phyloP scores from a whole-genome alignment of 1,140 invertebrate genomes.

The Drosophila takahashii region DNA sequence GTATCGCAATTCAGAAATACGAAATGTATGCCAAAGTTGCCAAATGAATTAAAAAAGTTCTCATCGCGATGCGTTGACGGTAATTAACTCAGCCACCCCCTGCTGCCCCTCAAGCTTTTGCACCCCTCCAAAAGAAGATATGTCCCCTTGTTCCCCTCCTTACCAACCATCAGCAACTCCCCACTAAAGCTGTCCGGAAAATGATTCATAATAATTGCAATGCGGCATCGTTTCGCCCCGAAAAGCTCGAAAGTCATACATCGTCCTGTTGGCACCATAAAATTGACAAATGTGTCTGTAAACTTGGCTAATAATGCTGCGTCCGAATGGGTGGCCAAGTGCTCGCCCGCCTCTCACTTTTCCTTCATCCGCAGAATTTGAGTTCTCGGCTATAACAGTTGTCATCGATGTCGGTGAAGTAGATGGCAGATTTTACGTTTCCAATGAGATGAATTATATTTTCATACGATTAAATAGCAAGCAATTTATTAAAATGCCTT shows the following conservation, averaged over 20 bases:
- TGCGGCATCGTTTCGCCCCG: constrained; percentile 62
- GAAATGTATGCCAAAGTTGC: constrained; percentile 62
- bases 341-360: not conserved
- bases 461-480: no score
- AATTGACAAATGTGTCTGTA: constrained; percentile 84
- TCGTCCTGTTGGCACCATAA: constrained; percentile 76
- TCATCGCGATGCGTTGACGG: constrained; percentile 39
- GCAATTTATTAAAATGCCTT: no score
- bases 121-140: not conserved
- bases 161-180: not conserved
- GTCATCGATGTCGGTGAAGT: not conserved
- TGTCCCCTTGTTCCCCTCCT: not conserved
- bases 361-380: not conserved
- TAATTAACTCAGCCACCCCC: constrained; percentile 59
- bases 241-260: constrained; percentile 51
- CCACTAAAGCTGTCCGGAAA: constrained; percentile 41
- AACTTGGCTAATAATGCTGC: constrained; percentile 80
- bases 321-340: constrained; percentile 21
- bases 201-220: constrained; percentile 84
- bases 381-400: not conserved
- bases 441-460: no score
- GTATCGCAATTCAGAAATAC: not conserved
- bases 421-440: not conserved
- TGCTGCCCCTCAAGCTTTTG: not conserved
- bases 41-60: constrained; percentile 76